Evolutionary conservation across 2,113 vertebrate species (phyloP).

Genomic region (Aptenodytes patagonicus): DNA sequence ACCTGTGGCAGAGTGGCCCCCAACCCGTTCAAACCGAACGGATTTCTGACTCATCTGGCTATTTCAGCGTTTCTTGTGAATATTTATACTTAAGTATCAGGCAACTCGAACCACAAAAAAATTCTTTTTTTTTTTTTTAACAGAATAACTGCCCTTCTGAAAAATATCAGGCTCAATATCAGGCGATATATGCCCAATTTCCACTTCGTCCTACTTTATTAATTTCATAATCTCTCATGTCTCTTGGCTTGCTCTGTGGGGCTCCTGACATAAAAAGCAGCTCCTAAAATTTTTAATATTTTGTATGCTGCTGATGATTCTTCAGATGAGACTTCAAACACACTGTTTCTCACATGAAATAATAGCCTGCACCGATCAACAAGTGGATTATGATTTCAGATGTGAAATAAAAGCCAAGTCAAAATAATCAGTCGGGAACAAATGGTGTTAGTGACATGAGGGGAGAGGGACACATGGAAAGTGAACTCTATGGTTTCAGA

Average conservation of each 20-base stretch:
- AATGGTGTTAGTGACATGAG: accelerated
- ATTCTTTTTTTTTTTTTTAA: background rate
- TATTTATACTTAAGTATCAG: background rate
- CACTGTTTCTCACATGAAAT: background rate
- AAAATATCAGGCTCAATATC: background rate
- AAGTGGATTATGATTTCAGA: background rate
- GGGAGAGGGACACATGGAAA: background rate
- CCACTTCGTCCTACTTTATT: background rate
- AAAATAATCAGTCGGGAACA: background rate
- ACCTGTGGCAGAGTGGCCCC: background rate
- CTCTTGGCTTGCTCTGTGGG: background rate
- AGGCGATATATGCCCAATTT: background rate
- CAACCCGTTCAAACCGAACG: background rate
- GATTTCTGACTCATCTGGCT: background rate
- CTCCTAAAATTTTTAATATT: background rate
- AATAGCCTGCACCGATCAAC: background rate
- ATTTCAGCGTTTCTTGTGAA: background rate
- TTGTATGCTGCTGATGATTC: background rate
- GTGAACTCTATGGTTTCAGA: background rate
- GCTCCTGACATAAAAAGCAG: background rate
- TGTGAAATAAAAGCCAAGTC: background rate
- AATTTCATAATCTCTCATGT: background rate
- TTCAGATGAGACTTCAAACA: background rate
- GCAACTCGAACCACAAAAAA: background rate
- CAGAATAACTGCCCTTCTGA: background rate